These are phyloP conservation scores for Ceriagrion tenellum DNA, from an alignment of 2,888 invertebrate genomes.

Conservation along the genomic window DNA sequence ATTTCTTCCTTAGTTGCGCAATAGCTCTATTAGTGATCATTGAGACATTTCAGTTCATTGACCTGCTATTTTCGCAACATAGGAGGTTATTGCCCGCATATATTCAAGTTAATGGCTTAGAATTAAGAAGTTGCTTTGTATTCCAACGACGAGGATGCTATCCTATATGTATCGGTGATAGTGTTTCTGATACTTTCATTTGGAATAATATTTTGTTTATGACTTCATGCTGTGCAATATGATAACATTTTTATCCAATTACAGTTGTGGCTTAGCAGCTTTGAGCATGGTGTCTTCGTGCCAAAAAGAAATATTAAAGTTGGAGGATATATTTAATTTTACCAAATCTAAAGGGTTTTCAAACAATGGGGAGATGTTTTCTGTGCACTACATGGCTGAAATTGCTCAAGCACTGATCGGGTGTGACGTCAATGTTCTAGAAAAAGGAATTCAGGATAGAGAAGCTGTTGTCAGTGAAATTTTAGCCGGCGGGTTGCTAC, in stretches of 20 bases:
- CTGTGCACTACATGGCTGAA: slow-evolving; percentile 85
- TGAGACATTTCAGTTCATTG: too few relatives aligned
- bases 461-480: slow-evolving; percentile 79
- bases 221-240: too few relatives aligned
- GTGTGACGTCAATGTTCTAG: slow-evolving; percentile 77
- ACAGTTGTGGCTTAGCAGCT: slow-evolving; percentile 58
- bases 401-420: slow-evolving; percentile 81
- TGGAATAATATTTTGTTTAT: too few relatives aligned
- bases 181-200: too few relatives aligned
- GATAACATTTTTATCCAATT: neutral
- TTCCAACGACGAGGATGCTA: too few relatives aligned
- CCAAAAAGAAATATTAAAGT: slow-evolving; percentile 77
- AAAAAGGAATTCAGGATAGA: slow-evolving; percentile 78
- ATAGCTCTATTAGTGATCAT: too few relatives aligned
- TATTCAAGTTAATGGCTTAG: too few relatives aligned
- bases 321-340: slow-evolving; percentile 80
- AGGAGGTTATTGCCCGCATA: too few relatives aligned
- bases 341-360: slow-evolving; percentile 85
- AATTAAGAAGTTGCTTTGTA: too few relatives aligned
- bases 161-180: too few relatives aligned
- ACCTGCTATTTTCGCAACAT: too few relatives aligned
- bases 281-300: slow-evolving; percentile 56
- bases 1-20: neutral
- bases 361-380: slow-evolving; percentile 94
- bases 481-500: slow-evolving; percentile 81